Evolutionary conservation across 2,888 invertebrate genomes (phyloP).

Genomic region (Caenorhabditis sp.): DNA sequence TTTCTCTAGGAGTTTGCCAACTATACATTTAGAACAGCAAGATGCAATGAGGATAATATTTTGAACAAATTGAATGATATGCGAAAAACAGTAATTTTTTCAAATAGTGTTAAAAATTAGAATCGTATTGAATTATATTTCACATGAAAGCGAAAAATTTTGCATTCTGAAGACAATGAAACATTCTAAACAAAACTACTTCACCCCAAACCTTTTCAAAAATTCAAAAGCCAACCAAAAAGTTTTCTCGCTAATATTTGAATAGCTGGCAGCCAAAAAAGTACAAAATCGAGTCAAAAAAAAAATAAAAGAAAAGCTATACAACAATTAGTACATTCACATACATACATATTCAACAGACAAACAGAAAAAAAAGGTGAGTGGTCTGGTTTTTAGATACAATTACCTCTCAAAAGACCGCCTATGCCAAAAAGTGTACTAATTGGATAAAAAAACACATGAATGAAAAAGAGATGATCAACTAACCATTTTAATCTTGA

Average conservation of each 20-base stretch:
- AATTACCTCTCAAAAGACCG: not conserved
- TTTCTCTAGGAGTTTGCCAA: too few species aligned
- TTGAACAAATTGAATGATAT: too few species aligned
- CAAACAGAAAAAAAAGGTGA: not conserved
- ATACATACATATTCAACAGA: not conserved
- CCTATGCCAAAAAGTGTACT: not conserved
- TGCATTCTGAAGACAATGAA: too few species aligned
- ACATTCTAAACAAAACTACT: too few species aligned
- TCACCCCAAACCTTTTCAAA: not conserved
- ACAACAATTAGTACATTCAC: not conserved
- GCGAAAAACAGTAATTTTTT: too few species aligned
- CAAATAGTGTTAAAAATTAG: too few species aligned
- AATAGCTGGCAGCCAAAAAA: not conserved
- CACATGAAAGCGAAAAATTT: too few species aligned
- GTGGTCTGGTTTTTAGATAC: slow-evolving; percentile 1
- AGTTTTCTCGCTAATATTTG: not conserved
- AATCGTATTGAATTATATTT: too few species aligned
- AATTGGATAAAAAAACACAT: not conserved
- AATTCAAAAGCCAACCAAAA: not conserved
- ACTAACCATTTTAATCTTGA: slow-evolving; percentile 30
- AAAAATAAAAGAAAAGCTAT: not conserved
- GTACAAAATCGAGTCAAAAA: not conserved
- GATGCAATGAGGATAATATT: too few species aligned
- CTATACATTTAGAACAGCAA: too few species aligned
- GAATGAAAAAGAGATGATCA: not conserved